Conservation (phyloP, 2,888 invertebrate species). For the Hemicrepidius hirtus region DNA sequence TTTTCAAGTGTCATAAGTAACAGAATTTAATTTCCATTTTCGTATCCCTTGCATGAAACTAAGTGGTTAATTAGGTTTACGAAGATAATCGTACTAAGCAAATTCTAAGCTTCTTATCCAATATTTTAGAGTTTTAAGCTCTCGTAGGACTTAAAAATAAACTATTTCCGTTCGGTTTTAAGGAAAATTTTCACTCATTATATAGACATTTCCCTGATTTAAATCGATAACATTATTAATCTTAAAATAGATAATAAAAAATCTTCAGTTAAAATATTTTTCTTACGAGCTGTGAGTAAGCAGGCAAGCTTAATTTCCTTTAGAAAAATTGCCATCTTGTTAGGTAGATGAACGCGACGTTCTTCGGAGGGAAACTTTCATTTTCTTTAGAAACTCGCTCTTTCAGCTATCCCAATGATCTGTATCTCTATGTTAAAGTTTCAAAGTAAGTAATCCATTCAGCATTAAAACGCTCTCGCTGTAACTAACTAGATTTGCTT, state of each 20-base stretch:
- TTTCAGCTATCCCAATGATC: constrained; percentile 38
- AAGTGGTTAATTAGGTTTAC: constrained; percentile 56
- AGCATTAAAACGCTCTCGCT: constrained; percentile 45
- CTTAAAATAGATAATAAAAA: too few relatives aligned
- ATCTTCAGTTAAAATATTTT: too few relatives aligned
- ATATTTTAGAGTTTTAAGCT: constrained; percentile 21
- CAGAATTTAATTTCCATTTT: constrained; percentile 38
- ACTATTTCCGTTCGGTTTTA: background rate
- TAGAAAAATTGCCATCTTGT: constrained; percentile 25
- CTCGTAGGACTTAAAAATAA: background rate
- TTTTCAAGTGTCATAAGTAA: constrained; percentile 22
- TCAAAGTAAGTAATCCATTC: constrained; percentile 45
- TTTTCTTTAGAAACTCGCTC: constrained; percentile 29
- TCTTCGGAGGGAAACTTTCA: constrained; percentile 23
- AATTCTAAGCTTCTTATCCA: constrained; percentile 23
- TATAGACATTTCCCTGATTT: too few relatives aligned
- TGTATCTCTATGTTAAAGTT: constrained; percentile 42
- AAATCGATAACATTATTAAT: too few relatives aligned
- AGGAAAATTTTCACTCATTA: background rate
- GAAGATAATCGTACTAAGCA: constrained; percentile 21
- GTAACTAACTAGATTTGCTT: constrained; percentile 43
- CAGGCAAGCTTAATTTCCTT: constrained; percentile 17
- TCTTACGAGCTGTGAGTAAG: background rate
- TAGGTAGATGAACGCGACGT: constrained; percentile 28
- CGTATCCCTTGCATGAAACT: constrained; percentile 57